Percentiles rank a stretch among this genome's conserved stretches.
phyloP scores from a whole-genome alignment of 2,797 vertebrate species.

The Alosa sapidissima region DNA sequence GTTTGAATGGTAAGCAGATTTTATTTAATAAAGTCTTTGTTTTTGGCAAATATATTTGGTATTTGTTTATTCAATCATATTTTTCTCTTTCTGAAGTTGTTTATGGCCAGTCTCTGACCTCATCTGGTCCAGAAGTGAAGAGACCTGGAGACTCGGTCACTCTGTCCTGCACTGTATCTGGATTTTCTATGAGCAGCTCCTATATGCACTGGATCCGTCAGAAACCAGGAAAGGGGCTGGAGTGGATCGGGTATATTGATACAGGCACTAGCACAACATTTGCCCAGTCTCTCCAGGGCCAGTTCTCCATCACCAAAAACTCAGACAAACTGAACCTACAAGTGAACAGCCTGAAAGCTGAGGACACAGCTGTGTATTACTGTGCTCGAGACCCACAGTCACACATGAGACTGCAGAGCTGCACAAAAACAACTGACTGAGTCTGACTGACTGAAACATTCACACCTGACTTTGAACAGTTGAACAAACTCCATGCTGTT shows the following conservation, averaged over 20 bases:
- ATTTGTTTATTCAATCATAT: too few relatives aligned
- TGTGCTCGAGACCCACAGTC: slow-evolving; percentile 9
- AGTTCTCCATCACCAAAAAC: slow-evolving; percentile 46
- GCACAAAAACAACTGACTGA: slow-evolving; percentile 1
- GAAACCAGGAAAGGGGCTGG: slow-evolving; percentile 38
- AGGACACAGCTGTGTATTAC: slow-evolving; percentile 36
- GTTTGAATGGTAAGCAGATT: too few relatives aligned
- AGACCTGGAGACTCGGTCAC: slow-evolving; percentile 33
- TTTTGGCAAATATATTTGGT: too few relatives aligned
- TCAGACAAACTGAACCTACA: slow-evolving; percentile 39
- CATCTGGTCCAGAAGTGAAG: slow-evolving; percentile 13
- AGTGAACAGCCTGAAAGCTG: slow-evolving; percentile 33
- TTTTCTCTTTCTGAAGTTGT: slow-evolving; percentile 42
- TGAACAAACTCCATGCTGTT: too few relatives aligned
- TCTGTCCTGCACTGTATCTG: slow-evolving; percentile 29
- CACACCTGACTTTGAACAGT: background rate
- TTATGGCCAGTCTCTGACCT: slow-evolving; percentile 34
- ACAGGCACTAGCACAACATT: slow-evolving; percentile 39
- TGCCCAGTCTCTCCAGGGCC: slow-evolving; percentile 44
- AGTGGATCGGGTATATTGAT: slow-evolving; percentile 34
- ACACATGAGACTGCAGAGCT: slow-evolving; percentile 3
- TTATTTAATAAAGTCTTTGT: too few relatives aligned
- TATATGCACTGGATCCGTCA: slow-evolving; percentile 53
- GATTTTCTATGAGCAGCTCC: slow-evolving; percentile 25
- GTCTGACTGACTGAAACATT: background rate